Base-by-base conservation (phyloP, 2,888 invertebrate species). In the Notocelia uddmanniana region DNA sequence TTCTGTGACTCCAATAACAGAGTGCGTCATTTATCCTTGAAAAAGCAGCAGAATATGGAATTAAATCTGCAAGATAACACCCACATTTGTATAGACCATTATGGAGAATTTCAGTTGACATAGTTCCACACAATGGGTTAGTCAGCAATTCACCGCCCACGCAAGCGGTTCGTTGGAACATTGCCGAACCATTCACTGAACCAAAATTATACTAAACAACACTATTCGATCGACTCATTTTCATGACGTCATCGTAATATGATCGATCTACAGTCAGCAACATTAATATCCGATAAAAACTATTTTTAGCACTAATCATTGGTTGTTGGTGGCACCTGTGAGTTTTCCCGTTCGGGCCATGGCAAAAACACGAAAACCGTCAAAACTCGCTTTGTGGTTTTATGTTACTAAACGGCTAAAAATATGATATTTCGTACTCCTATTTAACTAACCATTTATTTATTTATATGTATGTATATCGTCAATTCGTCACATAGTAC, bases 101-200 rank as follows among this genome's bases (percentile, higher is more conserved):
- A 67, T 67, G 67, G 45, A 48, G 23, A 55, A 52, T 62, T 67
- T 62, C 48, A 55, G 48, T 67, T 68, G 72, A 72, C 68, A 68
- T 50, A 72, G 37, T 68, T 72, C 62, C 68, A 23, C 54, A 67
- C 72, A 72, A 72, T 68, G 67, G 72, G 62, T 72, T 68, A 72
- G 60, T 62, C 68, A 68, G 72, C 68, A 57, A 37, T 60, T 69
- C 26, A 10, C 37, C 26, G 34, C 71, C 72, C 68, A 72, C 72
- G 68, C 68, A 37, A 45, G 15, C 41, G 54, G 18, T 18, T 10
- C 10, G 55, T 62, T 68, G 68, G 62, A 68, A 68, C 55, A 50
- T 62, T 67, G 67, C 72, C 62, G 66, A 70, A 70, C 13, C 21
- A 66, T 62, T 48, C 45, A 55, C 18, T 26, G 19, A 60, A 45